Conservation (phyloP, 2,113 vertebrate genomes). For the Cebidichthys violaceus region DNA sequence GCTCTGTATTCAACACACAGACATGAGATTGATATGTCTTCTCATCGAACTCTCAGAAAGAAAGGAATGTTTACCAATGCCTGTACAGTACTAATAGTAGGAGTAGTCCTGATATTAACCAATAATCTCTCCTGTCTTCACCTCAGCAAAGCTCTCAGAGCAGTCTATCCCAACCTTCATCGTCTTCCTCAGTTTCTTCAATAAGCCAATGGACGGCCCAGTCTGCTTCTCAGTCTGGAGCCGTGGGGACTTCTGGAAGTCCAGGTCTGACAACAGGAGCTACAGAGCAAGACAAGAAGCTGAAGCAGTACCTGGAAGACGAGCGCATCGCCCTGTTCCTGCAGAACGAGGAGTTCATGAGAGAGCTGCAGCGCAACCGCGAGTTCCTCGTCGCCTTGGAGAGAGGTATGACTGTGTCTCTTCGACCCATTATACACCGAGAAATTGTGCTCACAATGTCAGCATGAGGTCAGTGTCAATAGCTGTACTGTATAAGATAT, state of each 20-base stretch:
- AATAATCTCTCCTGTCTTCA: background rate
- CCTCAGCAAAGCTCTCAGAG: conserved; percentile 77
- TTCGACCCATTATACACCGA: background rate
- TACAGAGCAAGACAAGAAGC: conserved; percentile 89
- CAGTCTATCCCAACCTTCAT: conserved; percentile 73
- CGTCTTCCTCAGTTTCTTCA: conserved; percentile 78
- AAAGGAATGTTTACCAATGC: no score
- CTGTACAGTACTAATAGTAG: background rate
- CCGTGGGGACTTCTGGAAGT: conserved; percentile 46
- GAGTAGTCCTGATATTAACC: no score
- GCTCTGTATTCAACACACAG: background rate
- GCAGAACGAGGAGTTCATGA: conserved; percentile 99
- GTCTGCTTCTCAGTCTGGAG: conserved; percentile 52
- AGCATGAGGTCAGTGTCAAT: background rate
- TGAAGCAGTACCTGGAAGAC: conserved; percentile 97
- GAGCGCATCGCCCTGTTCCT: conserved; percentile 96
- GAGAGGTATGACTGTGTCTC: conserved; percentile 84
- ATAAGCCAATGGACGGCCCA: conserved; percentile 56
- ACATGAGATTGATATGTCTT: background rate
- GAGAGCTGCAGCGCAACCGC: conserved; percentile 94
- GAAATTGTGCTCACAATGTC: background rate
- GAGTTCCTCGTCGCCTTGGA: conserved; percentile 97
- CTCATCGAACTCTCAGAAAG: background rate
- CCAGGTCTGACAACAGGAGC: conserved; percentile 39
- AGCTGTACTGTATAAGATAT: background rate